Evolutionary conservation across 2,113 vertebrate species (phyloP).

Genomic region (Tragelaphus imberbis): DNA sequence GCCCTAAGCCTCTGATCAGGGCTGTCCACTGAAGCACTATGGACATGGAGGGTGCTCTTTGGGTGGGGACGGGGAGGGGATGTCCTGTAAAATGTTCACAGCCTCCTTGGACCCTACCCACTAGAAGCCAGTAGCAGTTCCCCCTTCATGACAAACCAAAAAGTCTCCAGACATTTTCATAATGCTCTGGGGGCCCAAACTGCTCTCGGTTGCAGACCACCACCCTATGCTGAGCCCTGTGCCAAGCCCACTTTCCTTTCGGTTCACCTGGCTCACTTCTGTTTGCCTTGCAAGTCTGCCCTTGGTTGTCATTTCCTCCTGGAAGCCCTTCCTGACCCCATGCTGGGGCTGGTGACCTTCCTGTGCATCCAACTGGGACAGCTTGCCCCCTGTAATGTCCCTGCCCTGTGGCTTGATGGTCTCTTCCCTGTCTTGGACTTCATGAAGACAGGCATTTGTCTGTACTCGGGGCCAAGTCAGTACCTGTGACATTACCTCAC

Average conservation of each 20-base stretch:
- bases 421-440: neutral
- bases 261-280: neutral
- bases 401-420: too few species aligned
- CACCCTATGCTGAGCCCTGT: neutral
- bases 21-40: neutral
- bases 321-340: neutral
- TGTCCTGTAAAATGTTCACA: neutral
- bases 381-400: neutral
- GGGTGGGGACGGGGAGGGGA: fast-evolving
- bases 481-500: neutral
- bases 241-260: neutral
- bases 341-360: neutral
- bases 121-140: neutral
- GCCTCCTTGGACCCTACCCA: neutral
- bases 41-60: neutral
- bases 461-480: neutral
- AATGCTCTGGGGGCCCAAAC: neutral
- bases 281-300: neutral
- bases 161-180: neutral
- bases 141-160: neutral
- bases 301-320: neutral
- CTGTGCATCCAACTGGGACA: fast-evolving
- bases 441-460: neutral
- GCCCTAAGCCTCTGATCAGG: neutral
- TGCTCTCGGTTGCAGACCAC: neutral